Evolutionary conservation across 1,140 invertebrate genomes (phyloP).

Genomic region (Drosophila cardini): DNA sequence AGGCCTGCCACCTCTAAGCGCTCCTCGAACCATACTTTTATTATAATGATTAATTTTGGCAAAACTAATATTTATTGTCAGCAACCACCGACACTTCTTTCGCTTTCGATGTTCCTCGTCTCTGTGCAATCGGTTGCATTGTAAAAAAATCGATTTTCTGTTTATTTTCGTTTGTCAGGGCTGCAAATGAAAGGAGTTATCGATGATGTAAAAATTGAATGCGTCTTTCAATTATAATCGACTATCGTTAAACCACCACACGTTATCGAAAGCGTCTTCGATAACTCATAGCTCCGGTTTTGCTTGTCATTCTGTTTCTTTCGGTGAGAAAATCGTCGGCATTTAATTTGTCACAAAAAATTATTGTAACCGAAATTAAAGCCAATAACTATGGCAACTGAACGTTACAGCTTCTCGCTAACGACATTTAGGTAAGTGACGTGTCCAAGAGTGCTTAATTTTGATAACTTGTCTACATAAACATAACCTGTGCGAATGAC

Average conservation of each 20-base stretch:
- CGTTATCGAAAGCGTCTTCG: slow-evolving; percentile 16
- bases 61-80: slow-evolving; percentile 20
- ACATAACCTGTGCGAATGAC: slow-evolving; percentile 63
- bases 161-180: not conserved
- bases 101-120: not conserved
- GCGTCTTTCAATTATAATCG: too few relatives aligned
- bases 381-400: slow-evolving; percentile 91
- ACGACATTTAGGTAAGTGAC: slow-evolving; percentile 97
- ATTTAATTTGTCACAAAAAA: slow-evolving; percentile 53
- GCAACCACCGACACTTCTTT: slow-evolving; percentile 18
- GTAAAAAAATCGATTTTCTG: not conserved
- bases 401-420: slow-evolving; percentile 98
- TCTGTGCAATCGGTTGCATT: slow-evolving; percentile 6
- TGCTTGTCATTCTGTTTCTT: slow-evolving; percentile 76
- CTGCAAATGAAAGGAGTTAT: not conserved
- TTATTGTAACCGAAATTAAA: slow-evolving; percentile 41
- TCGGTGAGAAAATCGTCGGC: slow-evolving; percentile 59
- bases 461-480: not conserved
- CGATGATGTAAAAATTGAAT: not conserved
- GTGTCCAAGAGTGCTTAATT: not conserved
- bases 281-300: slow-evolving; percentile 38
- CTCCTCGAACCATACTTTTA: slow-evolving; percentile 81
- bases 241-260: not conserved
- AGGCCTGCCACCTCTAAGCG: slow-evolving; percentile 87
- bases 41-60: slow-evolving; percentile 67